Base-by-base conservation (phyloP, 2,888 invertebrate genomes). In the Tuta absoluta region DNA sequence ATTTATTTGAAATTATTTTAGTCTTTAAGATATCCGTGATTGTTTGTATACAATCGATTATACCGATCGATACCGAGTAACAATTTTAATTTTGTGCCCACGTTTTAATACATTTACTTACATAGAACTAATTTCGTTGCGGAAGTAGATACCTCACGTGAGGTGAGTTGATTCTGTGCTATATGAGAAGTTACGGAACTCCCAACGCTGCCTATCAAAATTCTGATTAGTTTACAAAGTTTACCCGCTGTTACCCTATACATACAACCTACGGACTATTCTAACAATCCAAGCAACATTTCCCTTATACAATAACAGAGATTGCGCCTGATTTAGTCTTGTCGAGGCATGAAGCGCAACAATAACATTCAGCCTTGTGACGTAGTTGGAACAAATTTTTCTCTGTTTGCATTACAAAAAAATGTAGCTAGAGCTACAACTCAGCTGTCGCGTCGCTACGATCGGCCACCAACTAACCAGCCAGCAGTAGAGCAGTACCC, bases 341-440 rank as follows among this genome's bases (percentile, higher is more conserved):
- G 78, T 77, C 75, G 75, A 67, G 69, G 71, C 75, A 68, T 71
- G 65, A 76, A 77, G 70, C 77, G 78, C 81, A 84, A 86, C 85
- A 85, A 82, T 81, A 82, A 80, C 79, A 78, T 71, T 76, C 80
- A 84, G 77, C 87, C 89, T 88, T 89, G 80, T 86, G 86, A 88
- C 88, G 87, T 85, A 79, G 84, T 75, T 23, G 23, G 80, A 84
- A 80, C 82, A 78, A 81, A 83, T 84, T 87, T 87, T 89, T 87
- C 86, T 85, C 81, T 86, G 85, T 88, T 89, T 87, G 79, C 83
- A 80, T 82, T 76, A 80, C 82, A 85, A 89, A 88, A 74, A 73
- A 72, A 68, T 48, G 65, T 57, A 65, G 60, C 80, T 79, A 76
- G 79, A 74, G 79, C 82, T 78, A 79, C 81, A 82, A 79, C 80